phyloP scores from a whole-genome alignment of 1,140 invertebrate genomes.

The Nymphalis io region DNA sequence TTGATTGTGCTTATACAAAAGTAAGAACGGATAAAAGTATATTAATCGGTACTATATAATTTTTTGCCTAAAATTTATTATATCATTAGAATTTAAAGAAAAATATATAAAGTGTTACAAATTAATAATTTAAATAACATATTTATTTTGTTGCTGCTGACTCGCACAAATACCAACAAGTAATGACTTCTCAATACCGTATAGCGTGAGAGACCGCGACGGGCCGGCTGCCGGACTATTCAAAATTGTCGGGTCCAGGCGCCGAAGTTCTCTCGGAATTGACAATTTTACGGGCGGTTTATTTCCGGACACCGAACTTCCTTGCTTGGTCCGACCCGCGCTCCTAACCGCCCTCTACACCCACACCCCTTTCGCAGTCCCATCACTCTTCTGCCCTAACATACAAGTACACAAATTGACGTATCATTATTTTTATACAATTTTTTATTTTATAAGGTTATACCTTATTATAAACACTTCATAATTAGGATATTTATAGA shows the following conservation, averaged over 20 bases:
- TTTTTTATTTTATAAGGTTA: not conserved
- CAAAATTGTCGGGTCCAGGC: conserved; percentile 67
- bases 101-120: no score
- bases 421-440: conserved; percentile 27
- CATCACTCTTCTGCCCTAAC: conserved; percentile 29
- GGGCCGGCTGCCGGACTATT: conserved; percentile 44
- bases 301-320: conserved; percentile 79
- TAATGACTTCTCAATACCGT: conserved; percentile 8
- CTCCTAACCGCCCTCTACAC: conserved; percentile 41
- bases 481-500: no score
- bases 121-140: no score
- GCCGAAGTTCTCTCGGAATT: conserved; percentile 79
- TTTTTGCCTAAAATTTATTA: no score
- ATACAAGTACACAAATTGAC: conserved; percentile 24
- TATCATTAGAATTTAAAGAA: no score
- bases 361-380: conserved; percentile 45
- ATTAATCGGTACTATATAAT: not conserved
- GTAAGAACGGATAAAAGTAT: conserved; percentile 1
- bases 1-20: conserved; percentile 17
- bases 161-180: not conserved
- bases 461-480: not conserved
- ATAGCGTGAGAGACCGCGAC: conserved; percentile 15
- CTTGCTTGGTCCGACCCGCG: conserved; percentile 62
- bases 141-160: no score
- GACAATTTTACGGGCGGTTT: conserved; percentile 84